Evolutionary conservation across 2,797 vertebrate species (phyloP).

Genomic region (Carduelis carduelis): DNA sequence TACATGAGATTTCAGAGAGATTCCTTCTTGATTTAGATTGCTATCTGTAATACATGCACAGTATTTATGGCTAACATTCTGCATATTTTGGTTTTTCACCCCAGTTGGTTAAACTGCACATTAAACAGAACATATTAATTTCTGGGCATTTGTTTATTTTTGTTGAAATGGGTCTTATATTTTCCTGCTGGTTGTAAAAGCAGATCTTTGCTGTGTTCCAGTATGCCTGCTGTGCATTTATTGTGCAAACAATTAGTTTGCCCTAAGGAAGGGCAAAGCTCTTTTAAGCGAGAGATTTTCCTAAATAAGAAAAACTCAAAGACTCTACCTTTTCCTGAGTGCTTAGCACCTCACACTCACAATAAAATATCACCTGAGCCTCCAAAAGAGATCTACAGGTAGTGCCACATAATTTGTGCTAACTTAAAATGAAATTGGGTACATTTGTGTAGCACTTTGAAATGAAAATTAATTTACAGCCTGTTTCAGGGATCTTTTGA

Average conservation of each 20-base stretch:
- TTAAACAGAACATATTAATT: background rate
- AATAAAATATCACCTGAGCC: background rate
- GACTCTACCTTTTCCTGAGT: background rate
- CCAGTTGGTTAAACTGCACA: background rate
- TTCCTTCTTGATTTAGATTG: background rate
- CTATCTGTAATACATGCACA: background rate
- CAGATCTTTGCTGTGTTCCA: background rate
- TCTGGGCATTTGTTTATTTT: background rate
- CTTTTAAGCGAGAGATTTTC: background rate
- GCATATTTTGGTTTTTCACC: background rate
- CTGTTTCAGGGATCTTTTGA: background rate
- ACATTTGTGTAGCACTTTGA: background rate
- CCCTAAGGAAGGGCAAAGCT: background rate
- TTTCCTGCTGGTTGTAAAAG: background rate
- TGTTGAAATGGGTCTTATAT: background rate
- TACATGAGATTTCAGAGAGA: background rate
- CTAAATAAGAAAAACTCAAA: background rate
- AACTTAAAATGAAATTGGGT: background rate
- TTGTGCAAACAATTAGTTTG: background rate
- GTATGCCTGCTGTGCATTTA: background rate
- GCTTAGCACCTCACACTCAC: background rate
- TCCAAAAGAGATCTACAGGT: background rate
- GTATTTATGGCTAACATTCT: background rate
- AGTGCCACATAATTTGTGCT: background rate
- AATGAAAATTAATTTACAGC: constrained; percentile 5